Evolutionary conservation across 2,888 invertebrate species (phyloP), one percentile per base, ranked within the genome.

Genomic region (Acrobasis consociella): DNA sequence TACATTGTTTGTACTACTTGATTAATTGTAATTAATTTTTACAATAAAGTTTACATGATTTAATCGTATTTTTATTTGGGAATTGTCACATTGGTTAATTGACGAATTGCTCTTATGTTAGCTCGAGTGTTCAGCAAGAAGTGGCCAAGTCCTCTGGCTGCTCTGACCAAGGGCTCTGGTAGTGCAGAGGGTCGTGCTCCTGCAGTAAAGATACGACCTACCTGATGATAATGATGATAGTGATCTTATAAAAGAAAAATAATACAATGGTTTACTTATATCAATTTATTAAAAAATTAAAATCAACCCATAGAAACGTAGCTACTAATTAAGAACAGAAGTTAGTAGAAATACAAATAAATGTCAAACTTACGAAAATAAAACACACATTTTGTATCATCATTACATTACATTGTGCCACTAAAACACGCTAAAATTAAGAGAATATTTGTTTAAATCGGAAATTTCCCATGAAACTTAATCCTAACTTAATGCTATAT

Each of bases 291-390:
- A 78, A 83, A 82, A 91, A 85, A 84, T 79, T 85, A 89, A 77
- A 90, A 89, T 88, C 86, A 89, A 89, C 87, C 83, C 82, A 86
- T 87, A 89, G 83, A 87, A 89, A 85, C 85, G 84, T 87, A 72
- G 72, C 86, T 86, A 87, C 68, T 81, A 80, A 80, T 82, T 82
- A 82, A 76, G 77, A 80, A 82, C 78, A 78, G 72, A 73, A 80
- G 83, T 91, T 90, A 89, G 86, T 88, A 83, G 70, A 80, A 80
- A 76, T 78, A 78, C 76, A 77, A 82, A 78, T 77, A 77, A 81
- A 87, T 86, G 86, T 89, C 89, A 87, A 86, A 74, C 80, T 82
- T 81, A 83, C 71, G 83, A 84, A 83, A 82, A 75, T 83, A 83
- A 78, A 70, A 72, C 71, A 81, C 77, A 80, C 73, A 67, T 65